Evolutionary conservation across 2,888 invertebrate genomes (phyloP), one percentile per base, ranked within the genome.

Genomic region (Amblyjoppa proteus): DNA sequence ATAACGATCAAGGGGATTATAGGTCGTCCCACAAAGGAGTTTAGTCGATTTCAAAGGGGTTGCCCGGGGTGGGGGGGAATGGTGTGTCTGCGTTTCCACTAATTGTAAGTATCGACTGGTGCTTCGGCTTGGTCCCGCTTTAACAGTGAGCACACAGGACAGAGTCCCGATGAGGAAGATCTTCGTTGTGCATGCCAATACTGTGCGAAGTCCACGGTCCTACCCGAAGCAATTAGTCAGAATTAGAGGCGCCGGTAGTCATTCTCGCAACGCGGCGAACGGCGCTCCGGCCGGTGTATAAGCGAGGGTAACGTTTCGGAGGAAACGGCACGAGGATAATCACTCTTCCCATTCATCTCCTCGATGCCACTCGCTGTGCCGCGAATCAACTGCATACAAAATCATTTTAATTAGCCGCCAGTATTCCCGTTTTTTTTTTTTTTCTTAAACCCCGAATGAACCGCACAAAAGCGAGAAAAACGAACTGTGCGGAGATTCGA

Each of bases 181-280:
- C 34, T 41, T 25, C 13, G 28, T 20, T 34, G 58, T 41, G 66
- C 49, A 51, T 11, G 25, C 68, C 53, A 53, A 77, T 53, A 45
- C 16, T 68, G n/a, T 34, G 64, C 45, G 38, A 51, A 56, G 53
- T 31, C 74, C 64, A 66, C 70, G 64, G 66, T 41, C 76, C 82
- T 80, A 41, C 68, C 38, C 61, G 79, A 83, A 83, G 79, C 84
- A 88, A 90, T 91, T 90, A 91, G 90, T 89, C 87, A 88, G 90
- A 90, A 90, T 91, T 90, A 90, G 89, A 89, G 88, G 90, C 89
- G 88, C 88, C 88, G 89, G 90, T 91, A 92, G 89, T 89, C 88
- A 88, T 89, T 88, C 84, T 80, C 81, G 51, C 71, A 58, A 68
- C 45, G 82, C 79, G 25, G 75, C 25, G 3, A 71, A 41, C 66